These are phyloP conservation scores for Recurvirostra avosetta DNA, from an alignment of 2,113 vertebrate species.

Conservation along the genomic window DNA sequence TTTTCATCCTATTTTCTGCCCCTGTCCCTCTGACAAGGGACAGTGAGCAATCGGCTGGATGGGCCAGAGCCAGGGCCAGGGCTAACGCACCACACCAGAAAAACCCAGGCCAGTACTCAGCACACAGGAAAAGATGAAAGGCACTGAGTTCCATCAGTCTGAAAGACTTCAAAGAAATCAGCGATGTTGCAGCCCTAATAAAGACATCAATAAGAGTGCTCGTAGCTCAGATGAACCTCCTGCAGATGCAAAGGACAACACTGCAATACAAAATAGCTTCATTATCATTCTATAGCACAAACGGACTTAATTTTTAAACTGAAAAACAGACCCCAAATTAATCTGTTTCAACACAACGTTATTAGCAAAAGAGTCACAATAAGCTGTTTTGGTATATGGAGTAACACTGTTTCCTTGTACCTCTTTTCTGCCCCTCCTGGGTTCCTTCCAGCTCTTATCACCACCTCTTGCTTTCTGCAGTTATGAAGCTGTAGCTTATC, in stretches of 20 bases:
- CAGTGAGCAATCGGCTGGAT: neutral
- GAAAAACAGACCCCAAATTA: neutral
- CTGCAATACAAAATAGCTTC: neutral
- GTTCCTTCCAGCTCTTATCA: neutral
- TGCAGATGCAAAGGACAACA: neutral
- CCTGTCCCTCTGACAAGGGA: rapidly evolving
- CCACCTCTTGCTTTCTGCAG: neutral
- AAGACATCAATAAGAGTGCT: neutral
- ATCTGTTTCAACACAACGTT: neutral
- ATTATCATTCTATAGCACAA: neutral
- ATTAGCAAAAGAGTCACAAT: neutral
- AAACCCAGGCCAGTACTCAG: neutral
- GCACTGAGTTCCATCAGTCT: neutral
- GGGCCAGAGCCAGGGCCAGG: no score
- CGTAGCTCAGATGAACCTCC: neutral
- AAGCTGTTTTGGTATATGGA: neutral
- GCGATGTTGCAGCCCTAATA: neutral
- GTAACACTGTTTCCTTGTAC: neutral
- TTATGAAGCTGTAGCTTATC: neutral
- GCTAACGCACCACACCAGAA: neutral
- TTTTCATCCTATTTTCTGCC: neutral
- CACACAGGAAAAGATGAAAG: neutral
- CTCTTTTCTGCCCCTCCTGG: neutral
- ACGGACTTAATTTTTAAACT: neutral
- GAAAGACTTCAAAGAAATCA: neutral